A percentile compares a stretch with the other conserved stretches of the same genome.
Conservation (phyloP, 2,113 vertebrate species). For the Nycticorax nycticorax region DNA sequence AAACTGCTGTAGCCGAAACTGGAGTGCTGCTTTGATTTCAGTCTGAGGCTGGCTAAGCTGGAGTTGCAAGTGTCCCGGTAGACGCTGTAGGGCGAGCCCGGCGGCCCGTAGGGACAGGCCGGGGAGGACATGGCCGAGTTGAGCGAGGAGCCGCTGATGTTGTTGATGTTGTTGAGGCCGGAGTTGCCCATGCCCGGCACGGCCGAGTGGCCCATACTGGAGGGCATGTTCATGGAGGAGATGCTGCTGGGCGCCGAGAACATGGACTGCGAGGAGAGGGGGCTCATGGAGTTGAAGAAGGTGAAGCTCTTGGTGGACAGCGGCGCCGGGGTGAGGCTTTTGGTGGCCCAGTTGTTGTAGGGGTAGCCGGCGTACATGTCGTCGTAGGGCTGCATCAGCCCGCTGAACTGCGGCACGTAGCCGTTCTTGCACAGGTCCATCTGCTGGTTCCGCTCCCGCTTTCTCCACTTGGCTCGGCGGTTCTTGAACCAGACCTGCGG, state of each 20-base stretch:
- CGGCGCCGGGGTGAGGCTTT: slow-evolving; percentile 90
- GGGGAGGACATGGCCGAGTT: slow-evolving; percentile 94
- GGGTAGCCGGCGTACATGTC: slow-evolving; percentile 97
- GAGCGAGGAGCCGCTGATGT: slow-evolving; percentile 90
- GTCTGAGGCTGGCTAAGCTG: slow-evolving; percentile 93
- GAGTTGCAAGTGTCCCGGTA: slow-evolving; percentile 99
- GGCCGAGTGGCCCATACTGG: slow-evolving; percentile 91
- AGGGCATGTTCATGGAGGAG: slow-evolving; percentile 97
- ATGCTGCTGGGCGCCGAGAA: slow-evolving; percentile 95
- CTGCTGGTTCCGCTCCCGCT: slow-evolving; percentile 98
- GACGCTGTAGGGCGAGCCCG: slow-evolving; percentile 94
- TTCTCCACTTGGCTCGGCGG: slow-evolving; percentile 97
- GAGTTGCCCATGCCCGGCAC: slow-evolving; percentile 91
- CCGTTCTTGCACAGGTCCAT: slow-evolving; percentile 99
- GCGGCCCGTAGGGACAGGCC: slow-evolving; percentile 92
- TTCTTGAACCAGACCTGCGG: slow-evolving; percentile 98
- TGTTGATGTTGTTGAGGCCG: slow-evolving; percentile 96
- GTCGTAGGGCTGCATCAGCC: slow-evolving; percentile 97
- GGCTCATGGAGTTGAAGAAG: slow-evolving; percentile 99
- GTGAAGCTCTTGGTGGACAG: slow-evolving; percentile 97
- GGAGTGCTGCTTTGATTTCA: slow-evolving; percentile 98
- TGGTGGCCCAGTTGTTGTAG: slow-evolving; percentile 99
- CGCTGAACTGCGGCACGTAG: slow-evolving; percentile 98
- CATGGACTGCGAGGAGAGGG: slow-evolving; percentile 95
- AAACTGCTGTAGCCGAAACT: slow-evolving; percentile 95